Percentiles rank a stretch among this genome's conserved stretches.
phyloP scores from a whole-genome alignment of 2,113 vertebrate species.

The Rattus rattus region DNA sequence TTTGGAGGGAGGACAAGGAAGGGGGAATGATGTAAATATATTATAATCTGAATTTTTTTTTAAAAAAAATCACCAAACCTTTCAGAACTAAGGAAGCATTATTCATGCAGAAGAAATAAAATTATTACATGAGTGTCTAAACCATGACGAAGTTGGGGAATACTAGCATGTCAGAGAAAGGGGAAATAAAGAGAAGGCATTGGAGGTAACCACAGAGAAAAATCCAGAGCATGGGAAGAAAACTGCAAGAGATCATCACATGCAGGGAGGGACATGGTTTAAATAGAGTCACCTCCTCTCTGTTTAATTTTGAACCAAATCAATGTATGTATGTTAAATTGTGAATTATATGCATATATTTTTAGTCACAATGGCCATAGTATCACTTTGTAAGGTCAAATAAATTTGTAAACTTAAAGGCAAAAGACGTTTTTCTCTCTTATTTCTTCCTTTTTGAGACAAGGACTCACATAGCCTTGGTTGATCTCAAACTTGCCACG shows the following conservation, averaged over 20 bases:
- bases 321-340: not conserved
- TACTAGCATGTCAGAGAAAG: not conserved
- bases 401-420: not conserved
- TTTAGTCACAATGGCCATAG: not conserved
- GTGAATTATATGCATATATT: not conserved
- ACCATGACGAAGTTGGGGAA: not conserved
- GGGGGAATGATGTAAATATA: not conserved
- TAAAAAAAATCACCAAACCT: not conserved
- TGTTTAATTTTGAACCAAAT: not conserved
- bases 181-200: not conserved
- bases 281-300: not conserved
- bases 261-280: not conserved
- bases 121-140: not conserved
- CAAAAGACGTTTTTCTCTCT: not conserved
- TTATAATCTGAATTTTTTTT: not conserved
- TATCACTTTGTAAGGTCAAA: not conserved
- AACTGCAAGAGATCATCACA: not conserved
- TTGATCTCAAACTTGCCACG: not conserved
- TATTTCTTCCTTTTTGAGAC: not conserved
- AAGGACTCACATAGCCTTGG: not conserved
- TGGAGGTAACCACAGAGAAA: not conserved
- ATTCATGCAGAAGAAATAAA: not conserved
- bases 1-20: not conserved
- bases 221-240: not conserved
- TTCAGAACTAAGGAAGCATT: conserved; percentile 1